phyloP scores from a whole-genome alignment of 2,797 vertebrate genomes.

The Tragopan temminckii region DNA sequence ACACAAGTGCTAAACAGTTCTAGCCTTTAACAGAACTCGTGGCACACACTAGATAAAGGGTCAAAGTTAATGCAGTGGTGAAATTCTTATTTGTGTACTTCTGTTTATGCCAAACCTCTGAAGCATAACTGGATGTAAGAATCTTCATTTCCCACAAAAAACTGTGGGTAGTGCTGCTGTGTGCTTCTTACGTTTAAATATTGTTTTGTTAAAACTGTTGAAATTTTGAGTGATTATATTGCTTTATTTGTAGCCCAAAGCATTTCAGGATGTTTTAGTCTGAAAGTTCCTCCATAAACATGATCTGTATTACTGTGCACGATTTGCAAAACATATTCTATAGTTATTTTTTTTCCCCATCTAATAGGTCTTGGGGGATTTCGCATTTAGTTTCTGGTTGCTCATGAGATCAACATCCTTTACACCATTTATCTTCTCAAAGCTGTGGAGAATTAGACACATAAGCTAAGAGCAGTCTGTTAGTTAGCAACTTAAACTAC shows the following conservation, averaged over 20 bases:
- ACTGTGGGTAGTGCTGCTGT: background rate
- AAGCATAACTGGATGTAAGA: background rate
- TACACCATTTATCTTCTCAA: background rate
- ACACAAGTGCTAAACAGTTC: background rate
- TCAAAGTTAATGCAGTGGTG: background rate
- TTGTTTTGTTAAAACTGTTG: background rate
- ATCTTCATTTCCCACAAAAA: background rate
- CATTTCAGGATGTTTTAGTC: background rate
- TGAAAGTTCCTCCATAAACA: background rate
- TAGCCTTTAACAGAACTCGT: background rate
- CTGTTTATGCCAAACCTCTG: constrained; percentile 8
- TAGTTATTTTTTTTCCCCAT: background rate
- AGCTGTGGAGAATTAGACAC: background rate
- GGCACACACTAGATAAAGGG: background rate
- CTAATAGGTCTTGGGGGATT: background rate
- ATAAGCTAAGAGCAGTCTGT: background rate
- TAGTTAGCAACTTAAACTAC: background rate
- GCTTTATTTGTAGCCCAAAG: background rate
- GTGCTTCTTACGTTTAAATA: background rate
- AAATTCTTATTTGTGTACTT: background rate
- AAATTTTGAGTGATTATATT: background rate
- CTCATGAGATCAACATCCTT: background rate
- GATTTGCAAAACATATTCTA: background rate
- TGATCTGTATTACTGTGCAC: background rate
- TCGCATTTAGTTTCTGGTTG: background rate